These are phyloP conservation scores for Podiceps cristatus DNA, from an alignment of 2,113 vertebrate species.

Conservation along the genomic window DNA sequence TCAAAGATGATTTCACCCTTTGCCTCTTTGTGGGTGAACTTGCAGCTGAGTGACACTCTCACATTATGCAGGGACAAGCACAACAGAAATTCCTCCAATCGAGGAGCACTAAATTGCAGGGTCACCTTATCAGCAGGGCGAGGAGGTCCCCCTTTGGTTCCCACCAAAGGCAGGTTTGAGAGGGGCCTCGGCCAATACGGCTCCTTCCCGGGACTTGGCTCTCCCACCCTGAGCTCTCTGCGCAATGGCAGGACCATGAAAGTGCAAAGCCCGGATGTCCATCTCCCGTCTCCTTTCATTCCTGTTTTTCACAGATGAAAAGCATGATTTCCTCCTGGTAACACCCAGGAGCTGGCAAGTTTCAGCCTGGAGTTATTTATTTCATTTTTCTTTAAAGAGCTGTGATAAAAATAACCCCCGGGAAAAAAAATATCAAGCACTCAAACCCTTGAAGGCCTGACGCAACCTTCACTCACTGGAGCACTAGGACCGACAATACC, in stretches of 20 bases:
- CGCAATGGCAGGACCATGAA: background rate
- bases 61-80: background rate
- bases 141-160: background rate
- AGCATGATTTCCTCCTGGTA: constrained; percentile 4
- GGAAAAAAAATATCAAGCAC: background rate
- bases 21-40: background rate
- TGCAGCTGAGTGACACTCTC: constrained; percentile 38
- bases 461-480: background rate
- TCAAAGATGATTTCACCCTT: background rate
- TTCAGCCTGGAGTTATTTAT: background rate
- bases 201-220: rapidly evolving
- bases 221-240: background rate
- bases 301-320: constrained; percentile 22
- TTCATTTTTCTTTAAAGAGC: background rate
- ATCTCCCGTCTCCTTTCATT: background rate
- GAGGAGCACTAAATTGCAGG: background rate
- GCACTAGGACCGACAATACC: background rate
- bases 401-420: constrained; percentile 8
- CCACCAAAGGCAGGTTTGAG: background rate
- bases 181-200: background rate
- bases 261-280: background rate
- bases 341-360: constrained; percentile 23
- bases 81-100: background rate
- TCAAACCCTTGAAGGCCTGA: constrained; percentile 7
- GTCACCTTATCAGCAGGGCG: background rate